Percentiles rank a stretch among this genome's conserved stretches.
Conservation (phyloP, 2,888 invertebrate species). For the Macrosoma leucophasiata region DNA sequence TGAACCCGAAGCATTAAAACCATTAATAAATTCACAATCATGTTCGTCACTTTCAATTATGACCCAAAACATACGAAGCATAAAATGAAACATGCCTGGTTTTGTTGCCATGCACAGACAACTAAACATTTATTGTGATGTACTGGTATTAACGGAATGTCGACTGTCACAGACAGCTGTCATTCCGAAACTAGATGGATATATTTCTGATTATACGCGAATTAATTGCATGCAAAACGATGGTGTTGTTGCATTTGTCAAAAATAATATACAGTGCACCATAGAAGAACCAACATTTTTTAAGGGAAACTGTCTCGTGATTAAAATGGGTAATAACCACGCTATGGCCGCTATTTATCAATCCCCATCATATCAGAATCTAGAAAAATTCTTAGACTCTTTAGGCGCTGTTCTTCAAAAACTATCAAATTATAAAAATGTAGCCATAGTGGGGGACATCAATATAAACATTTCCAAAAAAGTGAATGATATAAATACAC, state of each 20-base stretch:
- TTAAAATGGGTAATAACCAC: constrained; percentile 5
- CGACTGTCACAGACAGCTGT: constrained; percentile 2
- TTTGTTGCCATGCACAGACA: background rate
- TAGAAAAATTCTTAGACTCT: constrained; percentile 4
- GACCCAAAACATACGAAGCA: constrained; percentile 11
- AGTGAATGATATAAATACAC: background rate
- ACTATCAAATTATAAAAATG: constrained; percentile 4
- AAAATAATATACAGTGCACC: background rate
- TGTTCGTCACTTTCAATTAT: too few species aligned
- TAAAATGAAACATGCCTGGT: constrained; percentile 5
- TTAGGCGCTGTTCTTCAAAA: background rate
- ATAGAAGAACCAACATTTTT: constrained; percentile 6
- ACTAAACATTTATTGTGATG: constrained; percentile 2
- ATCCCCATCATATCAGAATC: constrained; percentile 1
- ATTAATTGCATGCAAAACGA: constrained; percentile 7
- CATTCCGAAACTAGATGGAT: constrained; percentile 3
- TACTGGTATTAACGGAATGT: constrained; percentile 6
- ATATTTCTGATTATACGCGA: background rate
- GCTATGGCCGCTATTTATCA: constrained; percentile 8
- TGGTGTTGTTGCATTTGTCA: too few species aligned
- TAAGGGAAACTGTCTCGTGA: constrained; percentile 10
- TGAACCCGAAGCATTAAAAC: too few species aligned
- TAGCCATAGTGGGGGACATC: constrained; percentile 12
- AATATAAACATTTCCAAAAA: constrained; percentile 13
- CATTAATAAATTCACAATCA: too few species aligned